These are phyloP conservation scores for Tineola bisselliella DNA, from an alignment of 2,888 invertebrate genomes.

Conservation along the genomic window DNA sequence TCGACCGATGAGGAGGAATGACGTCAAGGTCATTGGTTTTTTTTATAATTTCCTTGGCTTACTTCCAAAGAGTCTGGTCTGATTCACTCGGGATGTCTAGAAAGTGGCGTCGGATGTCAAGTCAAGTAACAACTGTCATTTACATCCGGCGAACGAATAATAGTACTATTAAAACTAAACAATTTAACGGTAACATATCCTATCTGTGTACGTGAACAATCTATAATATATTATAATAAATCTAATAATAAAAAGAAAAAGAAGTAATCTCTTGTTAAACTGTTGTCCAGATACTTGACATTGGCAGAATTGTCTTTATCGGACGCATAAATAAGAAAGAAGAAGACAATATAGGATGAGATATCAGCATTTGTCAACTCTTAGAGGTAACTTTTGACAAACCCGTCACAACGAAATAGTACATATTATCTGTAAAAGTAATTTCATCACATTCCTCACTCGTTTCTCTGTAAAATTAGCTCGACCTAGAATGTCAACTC, in stretches of 20 bases:
- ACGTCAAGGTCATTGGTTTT: constrained; percentile 8
- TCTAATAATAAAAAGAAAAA: too few species aligned
- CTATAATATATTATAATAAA: too few species aligned
- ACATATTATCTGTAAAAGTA: not conserved
- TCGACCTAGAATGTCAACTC: constrained; percentile 5
- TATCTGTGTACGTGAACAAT: too few species aligned
- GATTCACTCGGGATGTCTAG: constrained; percentile 10
- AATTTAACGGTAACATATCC: too few species aligned
- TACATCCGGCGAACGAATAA: not conserved
- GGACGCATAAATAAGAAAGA: too few species aligned
- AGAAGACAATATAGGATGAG: too few species aligned
- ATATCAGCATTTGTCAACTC: too few species aligned
- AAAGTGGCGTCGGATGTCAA: constrained; percentile 11
- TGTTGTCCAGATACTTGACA: too few species aligned
- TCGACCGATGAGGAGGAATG: constrained; percentile 1
- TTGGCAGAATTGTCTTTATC: too few species aligned
- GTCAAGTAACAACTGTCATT: not conserved
- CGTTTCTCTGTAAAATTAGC: constrained; percentile 3
- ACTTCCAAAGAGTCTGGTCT: constrained; percentile 7
- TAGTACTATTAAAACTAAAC: not conserved
- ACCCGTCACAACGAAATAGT: too few species aligned
- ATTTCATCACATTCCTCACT: not conserved
- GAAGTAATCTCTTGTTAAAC: too few species aligned
- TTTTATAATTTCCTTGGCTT: not conserved
- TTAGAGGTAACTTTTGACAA: too few species aligned